phyloP scores from a whole-genome alignment of 2,113 vertebrate genomes.

The Rhinopomastus cyanomelas region DNA sequence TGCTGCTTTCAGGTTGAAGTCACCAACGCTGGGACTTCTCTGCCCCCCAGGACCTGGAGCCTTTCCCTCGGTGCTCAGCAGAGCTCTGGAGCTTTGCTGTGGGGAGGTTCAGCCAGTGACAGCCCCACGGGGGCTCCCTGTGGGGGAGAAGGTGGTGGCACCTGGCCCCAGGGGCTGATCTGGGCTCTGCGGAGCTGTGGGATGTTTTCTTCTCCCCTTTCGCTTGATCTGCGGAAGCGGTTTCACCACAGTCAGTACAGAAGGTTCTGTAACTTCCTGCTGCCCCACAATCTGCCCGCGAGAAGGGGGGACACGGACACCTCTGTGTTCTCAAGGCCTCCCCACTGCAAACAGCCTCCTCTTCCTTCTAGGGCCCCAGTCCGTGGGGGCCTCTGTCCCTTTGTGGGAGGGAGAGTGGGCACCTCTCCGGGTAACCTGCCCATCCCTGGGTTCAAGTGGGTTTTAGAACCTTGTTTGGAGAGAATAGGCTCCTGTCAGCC shows the following conservation, averaged over 20 bases:
- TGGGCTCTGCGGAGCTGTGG: slow-evolving; percentile 12
- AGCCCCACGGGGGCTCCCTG: not conserved
- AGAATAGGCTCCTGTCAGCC: not conserved
- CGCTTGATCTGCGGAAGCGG: slow-evolving; percentile 68
- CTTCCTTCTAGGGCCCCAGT: not conserved
- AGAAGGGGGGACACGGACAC: not conserved
- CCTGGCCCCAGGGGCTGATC: not conserved
- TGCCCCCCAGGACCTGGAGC: no score
- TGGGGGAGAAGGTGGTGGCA: not conserved
- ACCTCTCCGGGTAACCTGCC: not conserved
- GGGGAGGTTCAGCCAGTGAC: not conserved
- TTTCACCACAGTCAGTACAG: slow-evolving; percentile 50
- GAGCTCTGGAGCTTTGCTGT: no score
- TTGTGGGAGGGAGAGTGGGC: not conserved
- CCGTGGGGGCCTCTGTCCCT: no score
- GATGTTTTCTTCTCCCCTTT: not conserved
- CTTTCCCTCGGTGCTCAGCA: no score
- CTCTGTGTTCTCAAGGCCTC: not conserved
- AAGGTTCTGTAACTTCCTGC: slow-evolving; percentile 58
- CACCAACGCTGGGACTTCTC: no score
- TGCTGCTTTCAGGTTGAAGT: no score
- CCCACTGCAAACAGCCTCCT: not conserved
- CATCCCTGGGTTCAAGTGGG: not conserved
- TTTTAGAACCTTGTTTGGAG: not conserved
- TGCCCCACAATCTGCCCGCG: not conserved